Base-by-base conservation (phyloP, 2,888 invertebrate species). In the Erynnis tages region DNA sequence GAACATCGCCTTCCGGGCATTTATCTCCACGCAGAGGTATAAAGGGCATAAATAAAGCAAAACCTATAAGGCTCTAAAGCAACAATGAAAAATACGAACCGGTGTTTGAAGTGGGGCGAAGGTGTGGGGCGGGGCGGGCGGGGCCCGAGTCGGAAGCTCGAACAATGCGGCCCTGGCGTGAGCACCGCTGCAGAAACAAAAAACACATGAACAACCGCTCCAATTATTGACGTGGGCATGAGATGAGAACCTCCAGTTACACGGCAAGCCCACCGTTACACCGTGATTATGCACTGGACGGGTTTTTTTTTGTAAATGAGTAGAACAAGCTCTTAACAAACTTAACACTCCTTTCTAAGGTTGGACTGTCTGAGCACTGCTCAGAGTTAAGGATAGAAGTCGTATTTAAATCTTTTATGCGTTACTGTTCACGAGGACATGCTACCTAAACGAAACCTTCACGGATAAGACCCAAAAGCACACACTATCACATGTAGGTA, bases 51-150 rank as follows among this genome's bases (percentile, higher is more conserved):
- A 87, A 88, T 85, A 87, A 86, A 86, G 78, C 76, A 87, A 84
- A 87, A 87, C 83, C 86, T 87, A 87, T 87, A 87, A 86, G 82
- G 81, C 77, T 86, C 82, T 84, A 85, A 80, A 86, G 83, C 82
- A 87, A 87, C 88, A 87, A 87, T 87, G 87, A 89, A 88, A 88
- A 88, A 88, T 88, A 88, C 88, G 84, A 79, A 88, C 88, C 87
- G 85, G 84, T 87, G 85, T 82, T 78, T 76, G 83, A 75, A 61
- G 79, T 78, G 76, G 37, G 57, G 62, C 63, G 69, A 71, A 64
- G 67, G 61, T 61, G 68, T 58, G 67, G 67, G 47, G 57, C 65
- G 63, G 58, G 71, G 62, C 61, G 71, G 63, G 61, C 41, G 55
- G 66, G 66, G 63, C 61, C 65, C 62, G 69, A 69, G 64, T 63